Percentiles rank a stretch among this genome's conserved stretches.
These are phyloP conservation scores for Cercopithecus diana DNA, from an alignment of 2,797 vertebrate species.

Conservation along the genomic window DNA sequence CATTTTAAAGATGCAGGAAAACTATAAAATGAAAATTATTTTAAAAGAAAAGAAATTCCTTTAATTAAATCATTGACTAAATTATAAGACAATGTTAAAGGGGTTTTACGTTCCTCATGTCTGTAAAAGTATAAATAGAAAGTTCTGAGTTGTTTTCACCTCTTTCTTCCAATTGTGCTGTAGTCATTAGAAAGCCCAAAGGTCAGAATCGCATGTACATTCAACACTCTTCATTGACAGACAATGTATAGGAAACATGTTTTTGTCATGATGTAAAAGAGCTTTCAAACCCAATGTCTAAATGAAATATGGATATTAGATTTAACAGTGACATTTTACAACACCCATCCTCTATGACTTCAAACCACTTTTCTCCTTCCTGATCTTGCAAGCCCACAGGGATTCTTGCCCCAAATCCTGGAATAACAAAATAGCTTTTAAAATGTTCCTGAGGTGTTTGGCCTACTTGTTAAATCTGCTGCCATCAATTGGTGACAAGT, in stretches of 20 bases:
- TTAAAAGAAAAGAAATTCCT: neutral
- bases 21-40: neutral
- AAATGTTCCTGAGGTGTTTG: constrained; percentile 50
- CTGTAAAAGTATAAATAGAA: neutral
- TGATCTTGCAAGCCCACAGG: neutral
- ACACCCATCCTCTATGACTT: neutral
- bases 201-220: neutral
- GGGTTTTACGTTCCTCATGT: neutral
- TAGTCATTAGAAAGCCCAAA: neutral
- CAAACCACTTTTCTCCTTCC: constrained; percentile 39
- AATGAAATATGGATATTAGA: neutral
- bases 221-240: neutral
- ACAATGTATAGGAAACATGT: constrained; percentile 50
- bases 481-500: constrained; percentile 50
- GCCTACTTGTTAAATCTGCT: constrained; percentile 42
- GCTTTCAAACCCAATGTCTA: constrained; percentile 51
- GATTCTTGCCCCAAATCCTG: constrained; percentile 48
- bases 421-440: constrained; percentile 67
- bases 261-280: constrained; percentile 63
- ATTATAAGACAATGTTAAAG: neutral
- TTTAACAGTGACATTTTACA: constrained; percentile 32
- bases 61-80: neutral
- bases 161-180: neutral
- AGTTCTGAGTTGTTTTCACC: neutral
- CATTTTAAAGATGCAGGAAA: constrained; percentile 12